These are phyloP conservation scores for Misgurnus anguillicaudatus DNA, from an alignment of 2,113 vertebrate genomes.

Conservation along the genomic window DNA sequence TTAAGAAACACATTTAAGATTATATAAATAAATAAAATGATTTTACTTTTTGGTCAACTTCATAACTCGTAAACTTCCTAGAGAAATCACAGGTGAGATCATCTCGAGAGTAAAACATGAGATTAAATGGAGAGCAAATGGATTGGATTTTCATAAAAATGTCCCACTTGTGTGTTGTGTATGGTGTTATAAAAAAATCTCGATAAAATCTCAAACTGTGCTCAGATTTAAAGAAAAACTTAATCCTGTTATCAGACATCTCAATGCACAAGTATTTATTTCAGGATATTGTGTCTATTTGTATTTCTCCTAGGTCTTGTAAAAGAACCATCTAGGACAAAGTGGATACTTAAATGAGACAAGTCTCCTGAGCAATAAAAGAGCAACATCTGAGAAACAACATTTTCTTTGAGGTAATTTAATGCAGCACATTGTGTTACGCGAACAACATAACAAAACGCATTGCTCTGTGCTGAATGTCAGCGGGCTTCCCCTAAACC, in stretches of 20 bases:
- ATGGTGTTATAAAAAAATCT: no score
- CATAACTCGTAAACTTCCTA: background rate
- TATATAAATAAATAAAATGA: background rate
- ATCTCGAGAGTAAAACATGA: background rate
- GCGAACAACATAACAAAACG: background rate
- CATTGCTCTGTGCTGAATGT: background rate
- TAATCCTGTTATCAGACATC: no score
- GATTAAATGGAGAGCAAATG: constrained; percentile 1
- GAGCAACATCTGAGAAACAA: background rate
- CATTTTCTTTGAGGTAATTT: constrained; percentile 17
- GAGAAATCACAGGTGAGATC: no score
- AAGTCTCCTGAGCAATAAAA: background rate
- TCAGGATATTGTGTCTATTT: background rate
- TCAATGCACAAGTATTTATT: no score
- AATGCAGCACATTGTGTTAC: constrained; percentile 1
- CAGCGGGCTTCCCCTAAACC: constrained; percentile 39
- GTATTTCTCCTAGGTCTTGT: background rate
- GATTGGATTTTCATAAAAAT: background rate
- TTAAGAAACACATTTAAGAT: background rate
- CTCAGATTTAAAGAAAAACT: no score
- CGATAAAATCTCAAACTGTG: no score
- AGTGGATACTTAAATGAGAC: constrained; percentile 8
- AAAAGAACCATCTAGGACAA: background rate
- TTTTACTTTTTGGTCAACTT: background rate
- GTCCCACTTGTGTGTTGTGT: no score